These are phyloP conservation scores for Tillus elongatus DNA, from an alignment of 2,888 invertebrate genomes.

Conservation along the genomic window DNA sequence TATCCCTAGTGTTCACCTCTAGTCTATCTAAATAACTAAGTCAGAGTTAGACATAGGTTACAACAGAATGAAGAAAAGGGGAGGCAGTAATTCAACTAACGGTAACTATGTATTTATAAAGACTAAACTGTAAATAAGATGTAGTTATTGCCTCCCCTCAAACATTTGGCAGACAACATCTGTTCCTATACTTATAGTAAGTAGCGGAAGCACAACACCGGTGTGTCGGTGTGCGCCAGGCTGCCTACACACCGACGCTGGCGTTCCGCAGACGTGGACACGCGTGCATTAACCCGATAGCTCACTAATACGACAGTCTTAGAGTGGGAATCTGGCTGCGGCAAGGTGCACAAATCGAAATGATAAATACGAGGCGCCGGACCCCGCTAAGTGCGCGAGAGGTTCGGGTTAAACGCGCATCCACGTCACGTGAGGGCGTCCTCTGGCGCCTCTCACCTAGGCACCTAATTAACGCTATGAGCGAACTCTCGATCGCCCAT, in stretches of 20 bases:
- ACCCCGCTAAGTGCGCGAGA: too few relatives aligned
- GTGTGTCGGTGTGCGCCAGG: constrained; percentile 16
- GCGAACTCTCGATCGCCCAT: constrained; percentile 36
- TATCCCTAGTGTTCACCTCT: constrained; percentile 28
- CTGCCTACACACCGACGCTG: constrained; percentile 13
- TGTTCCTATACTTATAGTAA: constrained; percentile 29
- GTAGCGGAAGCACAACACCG: not conserved
- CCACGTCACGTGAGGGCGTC: constrained; percentile 13
- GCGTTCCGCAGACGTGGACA: constrained; percentile 28
- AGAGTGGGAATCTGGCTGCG: constrained; percentile 24
- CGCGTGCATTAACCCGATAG: constrained; percentile 24
- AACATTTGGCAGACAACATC: constrained; percentile 41
- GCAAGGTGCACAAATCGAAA: constrained; percentile 29
- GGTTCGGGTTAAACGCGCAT: too few relatives aligned
- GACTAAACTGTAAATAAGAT: constrained; percentile 11
- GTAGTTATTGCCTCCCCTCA: constrained; percentile 35
- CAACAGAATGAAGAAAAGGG: constrained; percentile 38
- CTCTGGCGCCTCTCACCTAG: constrained; percentile 33
- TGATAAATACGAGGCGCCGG: too few relatives aligned
- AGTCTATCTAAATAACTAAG: constrained; percentile 36
- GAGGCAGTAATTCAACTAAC: constrained; percentile 34
- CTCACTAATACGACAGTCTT: too few relatives aligned
- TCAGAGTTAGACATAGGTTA: constrained; percentile 40
- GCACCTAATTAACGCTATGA: constrained; percentile 42
- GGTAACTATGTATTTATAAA: constrained; percentile 22